Percentiles rank a stretch among this genome's conserved stretches.
phyloP scores from a whole-genome alignment of 2,113 vertebrate genomes.

The Phoenicopterus ruber region DNA sequence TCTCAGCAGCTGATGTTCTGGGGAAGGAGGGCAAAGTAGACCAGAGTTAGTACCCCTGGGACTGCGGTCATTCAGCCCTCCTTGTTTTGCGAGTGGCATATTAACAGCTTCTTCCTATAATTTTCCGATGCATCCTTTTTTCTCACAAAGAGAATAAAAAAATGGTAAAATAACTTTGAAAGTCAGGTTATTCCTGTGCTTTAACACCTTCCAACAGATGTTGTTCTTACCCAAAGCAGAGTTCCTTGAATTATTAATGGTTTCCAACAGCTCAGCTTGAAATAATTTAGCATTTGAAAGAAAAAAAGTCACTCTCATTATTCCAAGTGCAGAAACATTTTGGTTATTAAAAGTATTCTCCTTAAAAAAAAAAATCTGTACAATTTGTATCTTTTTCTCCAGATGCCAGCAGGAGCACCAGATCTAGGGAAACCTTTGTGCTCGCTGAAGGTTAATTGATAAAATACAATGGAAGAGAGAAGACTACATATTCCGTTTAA shows the following conservation, averaged over 20 bases:
- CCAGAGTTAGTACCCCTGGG: neutral
- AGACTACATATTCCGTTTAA: neutral
- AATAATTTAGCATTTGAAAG: conserved; percentile 74
- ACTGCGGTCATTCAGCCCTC: neutral
- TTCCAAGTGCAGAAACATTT: conserved; percentile 60
- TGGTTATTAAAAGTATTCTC: conserved; percentile 57
- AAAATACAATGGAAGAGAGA: conserved; percentile 26
- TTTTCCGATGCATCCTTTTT: neutral
- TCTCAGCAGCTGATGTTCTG: neutral
- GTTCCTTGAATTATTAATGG: conserved; percentile 69
- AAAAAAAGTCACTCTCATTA: conserved; percentile 61
- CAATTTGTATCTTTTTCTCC: conserved; percentile 52
- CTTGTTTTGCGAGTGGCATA: neutral
- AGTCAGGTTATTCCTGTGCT: conserved; percentile 31
- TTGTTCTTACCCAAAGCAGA: conserved; percentile 57
- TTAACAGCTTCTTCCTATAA: neutral
- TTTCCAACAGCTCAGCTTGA: conserved; percentile 69
- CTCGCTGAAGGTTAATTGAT: conserved; percentile 55
- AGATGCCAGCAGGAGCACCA: conserved; percentile 37
- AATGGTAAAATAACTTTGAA: conserved; percentile 33
- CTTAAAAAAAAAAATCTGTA: neutral
- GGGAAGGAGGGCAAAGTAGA: neutral
- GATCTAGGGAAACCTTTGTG: conserved; percentile 10
- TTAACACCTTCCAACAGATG: conserved; percentile 61
- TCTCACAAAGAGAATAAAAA: neutral